Conservation (phyloP, 2,888 invertebrate species). For the Mycalesis mineus region DNA sequence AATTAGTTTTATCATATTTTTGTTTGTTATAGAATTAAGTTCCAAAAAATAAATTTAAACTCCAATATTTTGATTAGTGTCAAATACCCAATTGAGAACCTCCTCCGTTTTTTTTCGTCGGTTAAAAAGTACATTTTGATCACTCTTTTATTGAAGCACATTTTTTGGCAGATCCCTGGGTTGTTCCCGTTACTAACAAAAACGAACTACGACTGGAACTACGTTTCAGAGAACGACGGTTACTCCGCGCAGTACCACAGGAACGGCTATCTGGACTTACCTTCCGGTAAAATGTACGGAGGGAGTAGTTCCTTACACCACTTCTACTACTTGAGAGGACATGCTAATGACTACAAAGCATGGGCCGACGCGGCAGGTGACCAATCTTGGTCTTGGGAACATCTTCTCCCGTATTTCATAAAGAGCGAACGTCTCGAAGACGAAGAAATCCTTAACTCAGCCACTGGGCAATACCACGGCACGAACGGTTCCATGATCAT, state of each 20-base stretch:
- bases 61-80: no score
- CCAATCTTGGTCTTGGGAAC: slow-evolving; percentile 70
- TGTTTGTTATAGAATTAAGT: no score
- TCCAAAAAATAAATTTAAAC: no score
- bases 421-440: slow-evolving; percentile 60
- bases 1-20: no score
- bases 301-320: slow-evolving; percentile 74
- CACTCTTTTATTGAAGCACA: no score
- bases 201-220: slow-evolving; percentile 19
- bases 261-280: slow-evolving; percentile 40
- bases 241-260: slow-evolving; percentile 55
- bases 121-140: no score
- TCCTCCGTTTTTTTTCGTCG: no score
- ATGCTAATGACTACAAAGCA: slow-evolving; percentile 56
- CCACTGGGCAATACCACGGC: slow-evolving; percentile 42
- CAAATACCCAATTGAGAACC: no score
- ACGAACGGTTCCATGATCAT: slow-evolving; percentile 56
- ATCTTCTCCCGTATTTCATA: slow-evolving; percentile 62
- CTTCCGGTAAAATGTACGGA: slow-evolving; percentile 79
- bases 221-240: slow-evolving; percentile 38
- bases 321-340: slow-evolving; percentile 72
- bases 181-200: slow-evolving; percentile 14
- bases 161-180: slow-evolving; percentile 13
- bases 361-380: slow-evolving; percentile 68
- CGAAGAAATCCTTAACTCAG: slow-evolving; percentile 26